Conservation (phyloP, 2,888 invertebrate species). For the Hecatera dysodea region DNA sequence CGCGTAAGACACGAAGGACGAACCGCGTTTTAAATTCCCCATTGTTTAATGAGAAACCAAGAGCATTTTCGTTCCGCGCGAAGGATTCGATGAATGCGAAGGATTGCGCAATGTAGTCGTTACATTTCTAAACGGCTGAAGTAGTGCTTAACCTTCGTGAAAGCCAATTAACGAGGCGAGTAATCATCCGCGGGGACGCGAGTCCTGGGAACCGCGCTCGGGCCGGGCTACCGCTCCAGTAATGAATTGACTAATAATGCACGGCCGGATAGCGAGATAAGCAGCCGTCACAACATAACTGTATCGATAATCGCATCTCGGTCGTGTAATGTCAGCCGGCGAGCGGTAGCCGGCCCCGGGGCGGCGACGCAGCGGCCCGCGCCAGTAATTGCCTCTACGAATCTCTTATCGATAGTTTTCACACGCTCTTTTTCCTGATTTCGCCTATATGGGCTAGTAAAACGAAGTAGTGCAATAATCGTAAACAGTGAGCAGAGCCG, state of each 20-base stretch:
- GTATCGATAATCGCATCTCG: constrained; percentile 87
- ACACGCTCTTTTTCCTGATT: constrained; percentile 81
- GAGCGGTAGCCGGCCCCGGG: constrained; percentile 80
- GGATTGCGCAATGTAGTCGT: constrained; percentile 76
- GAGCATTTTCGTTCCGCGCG: constrained; percentile 75
- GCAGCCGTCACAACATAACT: constrained; percentile 86
- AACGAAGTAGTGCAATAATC: constrained; percentile 77
- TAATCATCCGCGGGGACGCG: constrained; percentile 69
- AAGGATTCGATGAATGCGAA: constrained; percentile 73
- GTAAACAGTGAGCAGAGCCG: constrained; percentile 70
- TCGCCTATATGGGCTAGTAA: constrained; percentile 72
- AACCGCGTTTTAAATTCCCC: constrained; percentile 70
- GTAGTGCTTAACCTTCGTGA: constrained; percentile 76
- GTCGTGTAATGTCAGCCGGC: constrained; percentile 81
- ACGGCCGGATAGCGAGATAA: constrained; percentile 81
- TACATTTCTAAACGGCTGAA: constrained; percentile 72
- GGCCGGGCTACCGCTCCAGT: constrained; percentile 65
- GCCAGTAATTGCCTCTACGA: constrained; percentile 81
- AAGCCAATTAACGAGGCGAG: constrained; percentile 78
- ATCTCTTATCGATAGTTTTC: constrained; percentile 84
- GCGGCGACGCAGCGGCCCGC: constrained; percentile 72
- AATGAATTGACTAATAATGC: constrained; percentile 80
- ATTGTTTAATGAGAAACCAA: constrained; percentile 78
- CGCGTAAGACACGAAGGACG: constrained; percentile 70
- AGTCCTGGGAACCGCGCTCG: constrained; percentile 73